Conservation (phyloP, 1,140 invertebrate genomes). For the Drosophila insularis region DNA sequence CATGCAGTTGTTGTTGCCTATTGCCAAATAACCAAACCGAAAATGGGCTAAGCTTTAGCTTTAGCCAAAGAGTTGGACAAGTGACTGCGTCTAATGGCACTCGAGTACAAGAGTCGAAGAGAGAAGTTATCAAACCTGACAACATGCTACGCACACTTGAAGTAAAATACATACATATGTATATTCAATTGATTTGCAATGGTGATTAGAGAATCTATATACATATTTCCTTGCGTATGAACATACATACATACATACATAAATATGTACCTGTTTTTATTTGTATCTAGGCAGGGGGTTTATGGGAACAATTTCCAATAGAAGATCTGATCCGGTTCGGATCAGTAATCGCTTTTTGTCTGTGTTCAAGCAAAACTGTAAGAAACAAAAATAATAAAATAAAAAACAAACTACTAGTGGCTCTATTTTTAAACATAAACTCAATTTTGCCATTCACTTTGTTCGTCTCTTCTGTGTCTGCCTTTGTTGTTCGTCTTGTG, state of each 20-base stretch:
- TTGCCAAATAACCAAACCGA: conserved; percentile 1
- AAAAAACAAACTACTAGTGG: conserved; percentile 14
- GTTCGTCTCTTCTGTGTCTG: conserved; percentile 26
- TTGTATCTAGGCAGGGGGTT: conserved; percentile 18
- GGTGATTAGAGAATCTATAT: no score
- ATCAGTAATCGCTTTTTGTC: neutral
- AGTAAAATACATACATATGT: conserved; percentile 20
- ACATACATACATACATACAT: neutral
- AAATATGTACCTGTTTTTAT: conserved; percentile 38
- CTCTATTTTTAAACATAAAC: conserved; percentile 28
- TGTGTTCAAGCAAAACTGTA: conserved; percentile 2
- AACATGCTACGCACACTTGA: conserved; percentile 11
- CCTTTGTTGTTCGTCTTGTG: conserved; percentile 27
- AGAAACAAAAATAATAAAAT: conserved; percentile 4
- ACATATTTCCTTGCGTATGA: no score
- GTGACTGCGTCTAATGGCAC: neutral
- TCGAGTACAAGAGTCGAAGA: no score
- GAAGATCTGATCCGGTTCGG: neutral
- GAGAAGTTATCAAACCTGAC: no score
- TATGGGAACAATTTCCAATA: conserved; percentile 46
- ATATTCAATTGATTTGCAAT: neutral
- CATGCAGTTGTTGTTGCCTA: neutral
- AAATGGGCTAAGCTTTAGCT: conserved; percentile 24
- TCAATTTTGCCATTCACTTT: conserved; percentile 50
- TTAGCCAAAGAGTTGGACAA: conserved; percentile 18